phyloP scores from a whole-genome alignment of 1,140 invertebrate genomes.

The Octopus sinensis region DNA sequence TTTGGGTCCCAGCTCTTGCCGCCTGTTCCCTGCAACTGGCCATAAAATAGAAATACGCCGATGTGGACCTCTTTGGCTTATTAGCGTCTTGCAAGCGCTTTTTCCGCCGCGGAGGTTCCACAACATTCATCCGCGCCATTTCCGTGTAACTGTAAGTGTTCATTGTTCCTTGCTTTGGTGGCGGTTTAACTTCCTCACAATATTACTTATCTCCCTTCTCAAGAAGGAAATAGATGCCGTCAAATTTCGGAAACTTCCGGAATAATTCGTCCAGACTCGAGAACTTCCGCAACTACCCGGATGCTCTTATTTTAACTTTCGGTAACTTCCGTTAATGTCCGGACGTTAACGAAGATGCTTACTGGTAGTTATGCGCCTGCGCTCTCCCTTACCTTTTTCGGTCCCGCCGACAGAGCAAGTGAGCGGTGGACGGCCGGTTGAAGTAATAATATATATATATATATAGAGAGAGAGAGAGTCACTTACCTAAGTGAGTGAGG shows the following conservation, averaged over 20 bases:
- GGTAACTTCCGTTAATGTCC: not conserved
- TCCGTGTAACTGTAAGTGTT: not conserved
- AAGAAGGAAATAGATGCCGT: not conserved
- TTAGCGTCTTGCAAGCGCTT: slow-evolving; percentile 45
- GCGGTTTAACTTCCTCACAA: not conserved
- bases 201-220: slow-evolving; percentile 1
- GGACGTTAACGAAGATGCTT: not conserved
- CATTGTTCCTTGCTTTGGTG: not conserved
- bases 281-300: not conserved
- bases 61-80: slow-evolving; percentile 50
- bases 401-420: not conserved
- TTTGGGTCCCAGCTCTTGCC: slow-evolving; percentile 38
- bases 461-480: not conserved
- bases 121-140: slow-evolving; percentile 1
- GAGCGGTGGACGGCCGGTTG: not conserved
- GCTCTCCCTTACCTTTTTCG: not conserved
- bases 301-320: not conserved
- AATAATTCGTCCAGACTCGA: not conserved
- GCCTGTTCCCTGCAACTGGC: slow-evolving; percentile 45
- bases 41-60: slow-evolving; percentile 52
- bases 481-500: not conserved
- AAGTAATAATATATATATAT: not conserved
- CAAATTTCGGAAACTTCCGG: not conserved
- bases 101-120: slow-evolving; percentile 20
- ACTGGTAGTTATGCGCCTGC: not conserved